Conservation (phyloP, 2,797 vertebrate species). For the Falco naumanni region DNA sequence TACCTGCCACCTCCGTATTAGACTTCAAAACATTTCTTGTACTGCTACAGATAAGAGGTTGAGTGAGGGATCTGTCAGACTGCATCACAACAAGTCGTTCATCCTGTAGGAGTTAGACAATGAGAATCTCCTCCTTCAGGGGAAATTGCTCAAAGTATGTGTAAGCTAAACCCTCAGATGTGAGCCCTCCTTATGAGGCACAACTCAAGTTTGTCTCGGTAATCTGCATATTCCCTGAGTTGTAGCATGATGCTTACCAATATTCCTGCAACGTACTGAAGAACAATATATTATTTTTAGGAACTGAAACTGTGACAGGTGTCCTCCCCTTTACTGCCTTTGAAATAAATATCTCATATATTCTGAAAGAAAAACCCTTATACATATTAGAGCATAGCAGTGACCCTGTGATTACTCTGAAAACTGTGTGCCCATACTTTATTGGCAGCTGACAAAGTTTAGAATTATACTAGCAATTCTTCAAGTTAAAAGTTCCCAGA, state of each 20-base stretch:
- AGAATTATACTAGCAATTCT: neutral
- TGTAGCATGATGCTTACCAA: neutral
- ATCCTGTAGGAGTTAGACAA: neutral
- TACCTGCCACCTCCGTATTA: neutral
- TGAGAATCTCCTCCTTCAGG: neutral
- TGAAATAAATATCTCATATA: neutral
- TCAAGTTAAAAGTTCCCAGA: neutral
- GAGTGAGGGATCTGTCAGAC: neutral
- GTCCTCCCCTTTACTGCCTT: neutral
- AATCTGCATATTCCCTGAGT: neutral
- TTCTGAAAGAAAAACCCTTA: neutral
- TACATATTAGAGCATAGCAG: neutral
- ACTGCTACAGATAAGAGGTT: neutral
- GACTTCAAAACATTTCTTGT: neutral
- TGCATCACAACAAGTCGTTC: neutral
- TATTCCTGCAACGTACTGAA: neutral
- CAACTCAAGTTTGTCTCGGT: neutral
- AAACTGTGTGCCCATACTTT: neutral
- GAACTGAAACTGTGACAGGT: neutral
- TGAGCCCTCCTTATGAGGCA: neutral
- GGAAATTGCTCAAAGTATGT: neutral
- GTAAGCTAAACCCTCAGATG: neutral
- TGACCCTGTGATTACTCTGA: neutral
- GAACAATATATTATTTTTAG: neutral
- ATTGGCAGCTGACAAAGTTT: neutral